Evolutionary conservation across 2,113 vertebrate genomes (phyloP).

Genomic region (Macaca mulatta): DNA sequence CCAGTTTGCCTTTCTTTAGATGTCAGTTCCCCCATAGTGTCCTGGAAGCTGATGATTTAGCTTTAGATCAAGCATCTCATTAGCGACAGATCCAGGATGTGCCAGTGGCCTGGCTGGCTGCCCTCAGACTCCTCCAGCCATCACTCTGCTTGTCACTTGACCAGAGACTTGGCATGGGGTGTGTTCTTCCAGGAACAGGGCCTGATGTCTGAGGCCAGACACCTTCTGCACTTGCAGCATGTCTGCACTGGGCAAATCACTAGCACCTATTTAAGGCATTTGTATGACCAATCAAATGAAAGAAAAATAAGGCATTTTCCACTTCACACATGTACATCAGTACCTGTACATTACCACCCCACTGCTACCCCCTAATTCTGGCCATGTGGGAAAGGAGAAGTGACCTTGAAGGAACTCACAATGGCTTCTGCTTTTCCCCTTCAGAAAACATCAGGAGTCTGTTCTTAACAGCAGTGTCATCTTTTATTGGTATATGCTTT

Average conservation of each 20-base stretch:
- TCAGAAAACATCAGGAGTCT: not conserved
- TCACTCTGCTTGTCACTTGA: not conserved
- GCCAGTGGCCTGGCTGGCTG: not conserved
- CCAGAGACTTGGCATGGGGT: not conserved
- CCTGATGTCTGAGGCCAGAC: not conserved
- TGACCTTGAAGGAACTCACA: not conserved
- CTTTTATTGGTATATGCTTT: not conserved
- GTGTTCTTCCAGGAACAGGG: not conserved
- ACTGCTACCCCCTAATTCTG: not conserved
- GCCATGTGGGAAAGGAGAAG: not conserved
- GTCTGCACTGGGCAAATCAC: not conserved
- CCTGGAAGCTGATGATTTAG: not conserved
- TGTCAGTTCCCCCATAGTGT: not conserved
- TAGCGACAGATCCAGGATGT: not conserved
- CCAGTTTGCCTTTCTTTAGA: not conserved
- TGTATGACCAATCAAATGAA: not conserved
- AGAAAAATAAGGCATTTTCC: not conserved
- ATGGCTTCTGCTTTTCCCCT: not conserved
- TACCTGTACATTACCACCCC: not conserved
- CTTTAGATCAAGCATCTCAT: not conserved
- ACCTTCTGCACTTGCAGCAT: not conserved
- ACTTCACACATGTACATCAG: rapidly evolving
- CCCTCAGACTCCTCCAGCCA: not conserved
- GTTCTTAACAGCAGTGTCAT: not conserved
- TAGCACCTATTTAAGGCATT: not conserved